phyloP scores from a whole-genome alignment of 2,888 invertebrate species.

The Nomada ruficornis region DNA sequence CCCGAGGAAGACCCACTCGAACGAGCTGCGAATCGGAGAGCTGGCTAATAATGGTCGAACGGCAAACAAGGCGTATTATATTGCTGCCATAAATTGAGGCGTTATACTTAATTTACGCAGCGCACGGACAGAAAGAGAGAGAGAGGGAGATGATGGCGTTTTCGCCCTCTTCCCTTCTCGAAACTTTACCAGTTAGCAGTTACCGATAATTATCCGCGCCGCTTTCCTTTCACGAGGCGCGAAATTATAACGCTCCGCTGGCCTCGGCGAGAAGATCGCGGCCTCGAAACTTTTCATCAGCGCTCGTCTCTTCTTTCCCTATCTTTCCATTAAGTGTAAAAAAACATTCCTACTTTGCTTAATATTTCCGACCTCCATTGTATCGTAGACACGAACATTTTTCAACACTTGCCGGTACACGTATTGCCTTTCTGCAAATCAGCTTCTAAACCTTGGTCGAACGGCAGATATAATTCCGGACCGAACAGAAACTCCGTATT shows the following conservation, averaged over 20 bases:
- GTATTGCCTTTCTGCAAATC: no score
- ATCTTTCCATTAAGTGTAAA: background rate
- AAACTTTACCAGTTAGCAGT: conserved; percentile 79
- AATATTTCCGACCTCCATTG: no score
- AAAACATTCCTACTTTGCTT: background rate
- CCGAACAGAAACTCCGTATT: no score
- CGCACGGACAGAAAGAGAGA: background rate
- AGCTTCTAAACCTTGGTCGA: no score
- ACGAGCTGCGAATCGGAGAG: conserved; percentile 57
- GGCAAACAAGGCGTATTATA: conserved; percentile 75
- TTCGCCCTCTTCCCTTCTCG: conserved; percentile 50
- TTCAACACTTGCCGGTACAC: no score
- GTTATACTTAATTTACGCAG: conserved; percentile 71
- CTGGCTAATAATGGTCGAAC: conserved; percentile 73
- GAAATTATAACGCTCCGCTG: conserved; percentile 63
- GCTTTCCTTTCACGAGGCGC: conserved; percentile 65
- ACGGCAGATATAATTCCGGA: no score
- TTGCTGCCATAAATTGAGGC: conserved; percentile 74
- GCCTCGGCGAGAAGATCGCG: conserved; percentile 54
- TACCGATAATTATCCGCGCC: conserved; percentile 77
- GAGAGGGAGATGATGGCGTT: background rate
- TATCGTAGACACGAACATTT: background rate
- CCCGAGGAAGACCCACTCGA: conserved; percentile 45
- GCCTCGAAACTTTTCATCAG: conserved; percentile 45
- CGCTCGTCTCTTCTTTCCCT: no score